A percentile compares a stretch with the other conserved stretches of the same genome.
Evolutionary conservation across 2,888 invertebrate species (phyloP).

Genomic region (Limnephilus lunatus): DNA sequence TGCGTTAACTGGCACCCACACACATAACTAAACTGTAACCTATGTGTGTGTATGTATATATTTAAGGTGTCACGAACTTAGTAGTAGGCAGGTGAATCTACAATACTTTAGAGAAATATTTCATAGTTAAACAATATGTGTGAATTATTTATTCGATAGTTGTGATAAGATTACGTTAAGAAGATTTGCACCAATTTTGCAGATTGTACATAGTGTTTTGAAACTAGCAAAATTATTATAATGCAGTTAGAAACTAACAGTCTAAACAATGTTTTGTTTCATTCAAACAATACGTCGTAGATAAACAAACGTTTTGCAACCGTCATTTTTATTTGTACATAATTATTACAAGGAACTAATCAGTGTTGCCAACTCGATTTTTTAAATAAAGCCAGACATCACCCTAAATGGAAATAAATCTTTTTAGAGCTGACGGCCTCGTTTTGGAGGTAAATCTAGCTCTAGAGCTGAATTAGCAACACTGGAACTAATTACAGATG

Average conservation of each 20-base stretch:
- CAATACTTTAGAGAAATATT: constrained; percentile 27
- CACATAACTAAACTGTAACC: constrained; percentile 45
- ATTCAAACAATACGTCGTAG: background rate
- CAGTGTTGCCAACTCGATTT: too few relatives aligned
- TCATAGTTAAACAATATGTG: constrained; percentile 16
- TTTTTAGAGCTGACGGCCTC: too few relatives aligned
- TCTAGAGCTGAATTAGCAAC: too few relatives aligned
- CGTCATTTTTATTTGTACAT: background rate
- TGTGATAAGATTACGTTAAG: background rate
- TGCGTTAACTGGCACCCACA: constrained; percentile 39
- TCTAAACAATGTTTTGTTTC: background rate
- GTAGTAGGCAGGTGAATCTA: constrained; percentile 45
- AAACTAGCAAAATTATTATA: background rate
- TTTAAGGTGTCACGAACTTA: constrained; percentile 32
- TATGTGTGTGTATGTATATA: constrained; percentile 56
- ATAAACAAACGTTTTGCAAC: too few relatives aligned
- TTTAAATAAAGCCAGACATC: too few relatives aligned
- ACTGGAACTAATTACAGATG: background rate
- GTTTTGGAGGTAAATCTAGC: too few relatives aligned
- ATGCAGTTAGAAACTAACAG: background rate
- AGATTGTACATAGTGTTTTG: constrained; percentile 2
- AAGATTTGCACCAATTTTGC: background rate
- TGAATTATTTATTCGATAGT: background rate
- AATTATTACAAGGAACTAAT: background rate
- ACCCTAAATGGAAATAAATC: too few relatives aligned